Conservation (phyloP, 2,888 invertebrate species). For the Oscheius sp. region DNA sequence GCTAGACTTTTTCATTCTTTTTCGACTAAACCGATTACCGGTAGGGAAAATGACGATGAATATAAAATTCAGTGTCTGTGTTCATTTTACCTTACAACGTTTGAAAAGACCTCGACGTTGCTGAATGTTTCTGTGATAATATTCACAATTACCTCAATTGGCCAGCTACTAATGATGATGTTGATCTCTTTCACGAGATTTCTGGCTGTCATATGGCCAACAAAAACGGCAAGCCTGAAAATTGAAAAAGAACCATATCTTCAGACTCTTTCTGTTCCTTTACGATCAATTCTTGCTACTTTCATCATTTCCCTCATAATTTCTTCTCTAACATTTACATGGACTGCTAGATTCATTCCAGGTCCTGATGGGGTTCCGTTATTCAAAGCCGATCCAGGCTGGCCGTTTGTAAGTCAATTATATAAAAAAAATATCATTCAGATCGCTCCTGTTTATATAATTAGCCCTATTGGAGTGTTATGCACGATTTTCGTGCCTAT, state of each 20-base stretch:
- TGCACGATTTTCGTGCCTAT: background rate
- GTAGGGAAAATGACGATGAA: background rate
- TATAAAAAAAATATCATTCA: background rate
- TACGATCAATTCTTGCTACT: background rate
- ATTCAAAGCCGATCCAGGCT: background rate
- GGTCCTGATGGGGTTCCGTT: background rate
- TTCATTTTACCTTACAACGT: background rate
- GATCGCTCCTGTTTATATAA: background rate
- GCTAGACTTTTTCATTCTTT: background rate
- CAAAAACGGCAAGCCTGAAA: background rate
- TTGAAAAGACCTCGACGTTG: background rate
- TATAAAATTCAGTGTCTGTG: background rate
- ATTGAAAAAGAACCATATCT: too few relatives aligned
- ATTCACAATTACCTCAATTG: background rate
- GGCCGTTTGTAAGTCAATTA: background rate
- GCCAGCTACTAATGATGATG: conserved; percentile 9
- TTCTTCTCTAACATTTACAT: background rate
- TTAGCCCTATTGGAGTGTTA: background rate
- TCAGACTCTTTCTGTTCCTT: background rate
- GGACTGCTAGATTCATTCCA: background rate
- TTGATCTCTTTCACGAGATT: background rate
- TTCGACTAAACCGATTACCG: background rate
- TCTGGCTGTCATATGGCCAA: background rate
- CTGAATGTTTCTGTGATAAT: background rate
- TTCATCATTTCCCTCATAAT: background rate